Evolutionary conservation across 2,113 vertebrate genomes (phyloP).

Genomic region (Dicerorhinus sumatrensis): DNA sequence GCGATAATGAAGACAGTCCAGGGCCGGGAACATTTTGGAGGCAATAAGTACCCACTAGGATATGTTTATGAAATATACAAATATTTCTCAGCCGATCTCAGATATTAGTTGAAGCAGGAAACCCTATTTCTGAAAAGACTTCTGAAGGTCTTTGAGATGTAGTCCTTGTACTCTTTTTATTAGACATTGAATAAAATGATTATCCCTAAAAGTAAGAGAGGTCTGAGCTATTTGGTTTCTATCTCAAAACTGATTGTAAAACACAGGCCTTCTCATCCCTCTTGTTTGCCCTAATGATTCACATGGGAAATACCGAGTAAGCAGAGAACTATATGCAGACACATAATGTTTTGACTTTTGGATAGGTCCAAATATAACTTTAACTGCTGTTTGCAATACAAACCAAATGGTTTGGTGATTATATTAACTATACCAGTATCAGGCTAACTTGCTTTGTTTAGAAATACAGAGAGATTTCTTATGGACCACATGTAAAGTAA

Average conservation of each 20-base stretch:
- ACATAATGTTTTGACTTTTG: neutral
- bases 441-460: neutral
- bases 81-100: neutral
- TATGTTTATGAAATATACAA: neutral
- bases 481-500: neutral
- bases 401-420: neutral
- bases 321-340: neutral
- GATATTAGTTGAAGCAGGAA: neutral
- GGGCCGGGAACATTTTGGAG: neutral
- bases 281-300: neutral
- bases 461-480: constrained; percentile 38
- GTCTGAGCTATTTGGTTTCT: neutral
- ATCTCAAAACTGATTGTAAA: neutral
- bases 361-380: neutral
- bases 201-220: neutral
- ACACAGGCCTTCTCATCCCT: neutral
- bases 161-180: neutral
- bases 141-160: neutral
- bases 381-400: neutral
- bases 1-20: neutral
- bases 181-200: neutral
- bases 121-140: neutral
- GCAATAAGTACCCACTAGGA: neutral
- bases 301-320: neutral
- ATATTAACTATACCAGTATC: neutral